Percentiles rank a stretch among this genome's conserved stretches.
These are phyloP conservation scores for Drosophila melanica DNA, from an alignment of 1,140 invertebrate species.

Conservation along the genomic window DNA sequence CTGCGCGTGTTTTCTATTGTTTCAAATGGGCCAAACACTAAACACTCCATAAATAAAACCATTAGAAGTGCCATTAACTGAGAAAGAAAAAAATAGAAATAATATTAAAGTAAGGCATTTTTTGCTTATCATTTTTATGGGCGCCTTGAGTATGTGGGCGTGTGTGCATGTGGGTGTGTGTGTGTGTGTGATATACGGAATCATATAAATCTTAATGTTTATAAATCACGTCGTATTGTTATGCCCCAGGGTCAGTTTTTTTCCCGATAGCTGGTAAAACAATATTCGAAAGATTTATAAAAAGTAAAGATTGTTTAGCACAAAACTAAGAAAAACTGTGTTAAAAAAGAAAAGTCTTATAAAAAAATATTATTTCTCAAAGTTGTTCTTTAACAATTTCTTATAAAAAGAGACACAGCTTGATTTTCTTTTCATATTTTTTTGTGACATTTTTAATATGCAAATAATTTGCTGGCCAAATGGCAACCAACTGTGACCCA, in stretches of 20 bases:
- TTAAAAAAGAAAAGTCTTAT: neutral
- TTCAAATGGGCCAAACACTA: slow-evolving; percentile 65
- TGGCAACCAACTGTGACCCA: slow-evolving; percentile 80
- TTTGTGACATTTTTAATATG: slow-evolving; percentile 68
- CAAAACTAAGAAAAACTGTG: neutral
- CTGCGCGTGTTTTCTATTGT: slow-evolving; percentile 54
- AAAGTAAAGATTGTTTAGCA: slow-evolving; percentile 7
- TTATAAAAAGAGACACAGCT: neutral
- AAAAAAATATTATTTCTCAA: too few relatives aligned
- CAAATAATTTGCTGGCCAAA: slow-evolving; percentile 81
- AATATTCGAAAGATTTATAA: too few relatives aligned
- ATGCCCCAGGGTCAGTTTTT: slow-evolving; percentile 47
- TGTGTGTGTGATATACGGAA: slow-evolving; percentile 54
- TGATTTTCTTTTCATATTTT: neutral
- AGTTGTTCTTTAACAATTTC: neutral
- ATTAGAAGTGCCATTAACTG: slow-evolving; percentile 69
- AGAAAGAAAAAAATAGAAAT: slow-evolving; percentile 22
- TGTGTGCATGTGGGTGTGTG: slow-evolving; percentile 16
- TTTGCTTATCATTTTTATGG: slow-evolving; percentile 75
- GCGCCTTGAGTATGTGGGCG: slow-evolving; percentile 72
- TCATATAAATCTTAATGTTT: slow-evolving; percentile 79
- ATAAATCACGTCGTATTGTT: slow-evolving; percentile 63
- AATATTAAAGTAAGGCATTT: slow-evolving; percentile 35
- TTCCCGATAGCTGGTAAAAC: neutral
- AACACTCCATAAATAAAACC: slow-evolving; percentile 80